Evolutionary conservation across 2,113 vertebrate genomes (phyloP).

Genomic region (Vulpes ferrilata): DNA sequence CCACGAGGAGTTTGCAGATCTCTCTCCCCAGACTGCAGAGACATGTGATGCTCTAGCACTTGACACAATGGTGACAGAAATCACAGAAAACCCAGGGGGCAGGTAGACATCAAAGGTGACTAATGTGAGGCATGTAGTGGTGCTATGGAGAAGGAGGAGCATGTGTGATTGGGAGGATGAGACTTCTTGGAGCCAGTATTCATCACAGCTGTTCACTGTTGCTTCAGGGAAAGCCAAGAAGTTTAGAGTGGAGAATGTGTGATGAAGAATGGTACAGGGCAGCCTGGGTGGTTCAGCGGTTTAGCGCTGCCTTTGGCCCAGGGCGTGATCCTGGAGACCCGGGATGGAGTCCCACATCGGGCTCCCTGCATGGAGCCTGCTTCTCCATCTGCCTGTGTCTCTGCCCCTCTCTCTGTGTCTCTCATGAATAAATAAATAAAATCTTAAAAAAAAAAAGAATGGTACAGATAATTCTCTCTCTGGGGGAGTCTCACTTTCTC

Average conservation of each 20-base stretch:
- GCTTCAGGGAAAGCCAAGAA: conserved; percentile 42
- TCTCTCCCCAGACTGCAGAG: neutral
- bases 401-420: no score
- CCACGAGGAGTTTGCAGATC: neutral
- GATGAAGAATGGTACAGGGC: neutral
- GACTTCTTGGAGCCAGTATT: neutral
- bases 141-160: neutral
- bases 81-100: neutral
- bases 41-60: neutral
- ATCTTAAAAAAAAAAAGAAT: no score
- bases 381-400: no score
- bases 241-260: neutral
- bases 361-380: no score
- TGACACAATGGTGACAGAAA: neutral
- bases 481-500: neutral
- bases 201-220: conserved; percentile 31
- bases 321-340: no score
- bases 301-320: no score
- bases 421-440: no score
- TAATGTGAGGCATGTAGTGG: neutral
- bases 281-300: no score
- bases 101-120: conserved; percentile 30
- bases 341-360: no score
- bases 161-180: neutral
- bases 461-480: neutral